Conservation (phyloP, 2,113 vertebrate genomes). For the Archocentrus centrarchus region DNA sequence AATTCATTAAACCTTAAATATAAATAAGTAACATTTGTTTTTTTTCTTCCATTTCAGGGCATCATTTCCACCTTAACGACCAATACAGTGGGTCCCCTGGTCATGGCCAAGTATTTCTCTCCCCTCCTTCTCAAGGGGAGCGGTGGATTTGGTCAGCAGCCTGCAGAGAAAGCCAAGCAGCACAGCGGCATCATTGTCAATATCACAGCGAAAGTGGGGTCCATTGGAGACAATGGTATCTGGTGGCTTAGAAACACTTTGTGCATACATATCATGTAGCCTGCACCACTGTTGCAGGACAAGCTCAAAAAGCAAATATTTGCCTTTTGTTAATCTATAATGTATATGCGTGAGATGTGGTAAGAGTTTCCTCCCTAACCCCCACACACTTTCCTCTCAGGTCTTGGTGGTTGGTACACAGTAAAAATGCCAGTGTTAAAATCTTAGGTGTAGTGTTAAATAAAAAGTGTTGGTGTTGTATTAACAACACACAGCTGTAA, state of each 20-base stretch:
- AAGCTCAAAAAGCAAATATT: background rate
- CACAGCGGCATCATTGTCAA: slow-evolving; percentile 74
- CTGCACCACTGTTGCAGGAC: background rate
- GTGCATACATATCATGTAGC: background rate
- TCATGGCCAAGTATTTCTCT: slow-evolving; percentile 79
- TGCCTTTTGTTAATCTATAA: background rate
- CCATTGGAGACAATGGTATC: slow-evolving; percentile 75
- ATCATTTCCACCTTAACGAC: slow-evolving; percentile 69
- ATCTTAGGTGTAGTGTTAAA: too few species aligned
- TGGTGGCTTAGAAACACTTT: background rate
- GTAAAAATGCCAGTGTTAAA: too few species aligned
- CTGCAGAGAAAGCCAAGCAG: slow-evolving; percentile 63
- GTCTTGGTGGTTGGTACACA: slow-evolving; percentile 79
- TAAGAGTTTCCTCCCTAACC: background rate
- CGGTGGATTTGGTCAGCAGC: slow-evolving; percentile 74
- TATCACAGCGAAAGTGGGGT: slow-evolving; percentile 79
- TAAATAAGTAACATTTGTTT: background rate
- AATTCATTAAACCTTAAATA: background rate
- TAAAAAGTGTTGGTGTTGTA: too few species aligned
- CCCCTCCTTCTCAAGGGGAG: slow-evolving; percentile 75
- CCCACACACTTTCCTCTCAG: slow-evolving; percentile 9
- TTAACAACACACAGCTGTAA: too few species aligned
- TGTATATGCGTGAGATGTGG: background rate
- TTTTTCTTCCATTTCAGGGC: slow-evolving; percentile 42
- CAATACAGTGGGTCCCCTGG: slow-evolving; percentile 74